A percentile compares a stretch with the other conserved stretches of the same genome.
phyloP scores from a whole-genome alignment of 1,140 invertebrate genomes.

The Odontomachus brunneus region DNA sequence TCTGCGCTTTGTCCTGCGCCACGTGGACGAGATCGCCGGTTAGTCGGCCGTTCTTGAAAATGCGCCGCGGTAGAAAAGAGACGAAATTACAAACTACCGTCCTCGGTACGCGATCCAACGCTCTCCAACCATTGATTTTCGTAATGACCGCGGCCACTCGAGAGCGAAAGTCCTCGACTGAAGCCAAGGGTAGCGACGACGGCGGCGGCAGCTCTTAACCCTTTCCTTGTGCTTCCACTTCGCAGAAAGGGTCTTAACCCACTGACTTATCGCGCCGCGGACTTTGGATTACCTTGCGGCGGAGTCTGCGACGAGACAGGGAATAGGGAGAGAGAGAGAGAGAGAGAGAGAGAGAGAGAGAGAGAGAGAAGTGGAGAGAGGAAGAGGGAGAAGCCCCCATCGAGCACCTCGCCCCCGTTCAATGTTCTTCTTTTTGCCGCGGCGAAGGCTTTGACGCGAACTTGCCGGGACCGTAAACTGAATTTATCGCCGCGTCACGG shows the following conservation, averaged over 20 bases:
- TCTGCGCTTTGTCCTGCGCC: neutral
- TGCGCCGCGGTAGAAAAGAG: neutral
- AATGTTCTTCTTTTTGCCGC: conserved; percentile 16
- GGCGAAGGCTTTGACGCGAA: conserved; percentile 37
- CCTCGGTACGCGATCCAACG: conserved; percentile 19
- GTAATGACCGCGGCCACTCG: neutral
- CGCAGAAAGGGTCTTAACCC: conserved; percentile 16
- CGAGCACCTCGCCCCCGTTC: conserved; percentile 1
- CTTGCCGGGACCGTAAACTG: conserved; percentile 17
- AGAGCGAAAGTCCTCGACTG: conserved; percentile 14
- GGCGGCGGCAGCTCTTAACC: neutral
- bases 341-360: no score
- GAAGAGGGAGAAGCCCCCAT: neutral
- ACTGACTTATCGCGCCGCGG: conserved; percentile 41
- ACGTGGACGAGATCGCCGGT: neutral
- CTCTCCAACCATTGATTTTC: conserved; percentile 47
- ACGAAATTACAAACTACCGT: conserved; percentile 44
- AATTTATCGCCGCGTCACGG: conserved; percentile 34
- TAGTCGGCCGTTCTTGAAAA: neutral
- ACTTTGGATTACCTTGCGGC: conserved; percentile 39
- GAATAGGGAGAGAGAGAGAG: no score
- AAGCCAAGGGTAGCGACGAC: neutral
- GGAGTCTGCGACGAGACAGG: neutral
- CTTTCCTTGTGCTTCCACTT: conserved; percentile 16
- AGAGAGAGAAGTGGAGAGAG: no score